Evolutionary conservation across 2,888 invertebrate species (phyloP), one percentile per base, ranked within the genome.

Genomic region (Drosophila kuntzei): DNA sequence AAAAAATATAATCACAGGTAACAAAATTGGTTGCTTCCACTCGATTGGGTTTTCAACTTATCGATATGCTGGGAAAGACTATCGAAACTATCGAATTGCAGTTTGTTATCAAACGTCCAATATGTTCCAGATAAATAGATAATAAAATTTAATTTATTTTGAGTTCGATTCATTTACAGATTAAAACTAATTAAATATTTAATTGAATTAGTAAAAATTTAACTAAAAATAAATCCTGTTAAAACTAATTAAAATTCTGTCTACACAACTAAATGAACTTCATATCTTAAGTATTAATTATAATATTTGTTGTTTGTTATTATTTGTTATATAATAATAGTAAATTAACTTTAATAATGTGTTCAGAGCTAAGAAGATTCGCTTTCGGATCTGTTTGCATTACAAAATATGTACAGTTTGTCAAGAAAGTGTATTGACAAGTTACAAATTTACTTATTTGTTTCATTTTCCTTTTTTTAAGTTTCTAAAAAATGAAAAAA

Each of bases 41-140:
- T 25, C 32, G 32, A 32, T 32, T 32, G 32, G 4, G 32, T 9
- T 36, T 3, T 16, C 6, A 8, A 9, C 9, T 1, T 7, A 37
- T 51, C 37, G 37, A 51, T 51, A 25, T 25, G 27, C 27, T 27
- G 9, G 2, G 2, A 3, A 3, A 25, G 14, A 14, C 27, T 46
- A 46, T 44, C 46, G 46, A 16, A 46, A 14, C 27, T 46, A 46
- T 44, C 46, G 46, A 6, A 11, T 11, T 44, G 9, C 25, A 44
- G 22, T 22, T 2, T 41, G 18, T 2, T 22, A 11, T 11, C 29
- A 29, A 12, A 12, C 32, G 32, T 12, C 11, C 11, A 3, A 11
- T 32, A 32, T 32, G 1, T 34, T 6, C 16, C 9, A 27, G 27
- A 9, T 27, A 27, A 27, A 27, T 25, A 6, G 25, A 0, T 25